These are phyloP conservation scores for Chalcosyrphus nemorum DNA, from an alignment of 2,888 invertebrate genomes.

Conservation along the genomic window DNA sequence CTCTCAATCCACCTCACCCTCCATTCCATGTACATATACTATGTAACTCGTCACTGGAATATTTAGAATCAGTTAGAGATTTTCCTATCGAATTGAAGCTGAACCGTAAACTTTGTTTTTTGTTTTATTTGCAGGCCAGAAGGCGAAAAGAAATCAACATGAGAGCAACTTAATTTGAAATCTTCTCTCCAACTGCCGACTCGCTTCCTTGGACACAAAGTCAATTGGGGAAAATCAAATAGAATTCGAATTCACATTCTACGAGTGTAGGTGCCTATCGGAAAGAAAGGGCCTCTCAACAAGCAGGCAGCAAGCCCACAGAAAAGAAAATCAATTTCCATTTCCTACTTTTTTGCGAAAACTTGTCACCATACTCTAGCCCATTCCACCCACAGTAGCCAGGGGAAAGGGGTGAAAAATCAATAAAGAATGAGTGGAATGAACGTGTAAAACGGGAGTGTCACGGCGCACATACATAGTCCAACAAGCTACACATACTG, in stretches of 20 bases:
- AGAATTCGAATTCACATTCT: conserved; percentile 44
- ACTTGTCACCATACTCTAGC: conserved; percentile 54
- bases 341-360: conserved; percentile 66
- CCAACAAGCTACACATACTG: conserved; percentile 1
- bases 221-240: conserved; percentile 64
- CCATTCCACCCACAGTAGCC: conserved; percentile 12
- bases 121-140: conserved; percentile 49
- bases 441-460: conserved; percentile 72
- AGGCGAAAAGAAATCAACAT: conserved; percentile 41
- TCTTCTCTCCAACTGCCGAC: conserved; percentile 13
- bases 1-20: conserved; percentile 18
- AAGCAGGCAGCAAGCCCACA: conserved; percentile 42
- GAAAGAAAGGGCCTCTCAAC: conserved; percentile 26
- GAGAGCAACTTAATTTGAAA: conserved; percentile 59
- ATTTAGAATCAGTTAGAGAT: conserved; percentile 18
- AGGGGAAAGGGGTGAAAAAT: conserved; percentile 66
- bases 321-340: conserved; percentile 70
- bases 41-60: conserved; percentile 7
- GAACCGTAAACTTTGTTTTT: conserved; percentile 16
- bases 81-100: conserved; percentile 18
- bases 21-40: no score
- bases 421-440: conserved; percentile 71
- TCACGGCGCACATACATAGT: conserved; percentile 48
- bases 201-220: conserved; percentile 42
- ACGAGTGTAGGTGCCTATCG: not conserved